Evolutionary conservation across 2,888 invertebrate species (phyloP).

Genomic region (Agriopis leucophaearia): DNA sequence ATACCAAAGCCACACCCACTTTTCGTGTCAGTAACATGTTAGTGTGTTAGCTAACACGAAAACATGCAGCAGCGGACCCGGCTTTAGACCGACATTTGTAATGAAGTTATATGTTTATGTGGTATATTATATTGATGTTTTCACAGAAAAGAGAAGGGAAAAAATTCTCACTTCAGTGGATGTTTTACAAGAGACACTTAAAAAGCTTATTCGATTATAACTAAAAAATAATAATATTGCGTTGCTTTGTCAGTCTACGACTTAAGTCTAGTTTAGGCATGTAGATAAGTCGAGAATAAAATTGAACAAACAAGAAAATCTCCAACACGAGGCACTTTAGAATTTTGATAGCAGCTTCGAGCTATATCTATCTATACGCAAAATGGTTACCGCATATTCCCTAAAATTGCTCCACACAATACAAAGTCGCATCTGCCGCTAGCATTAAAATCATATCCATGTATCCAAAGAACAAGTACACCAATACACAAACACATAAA

Average conservation of each 20-base stretch:
- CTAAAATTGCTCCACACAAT: constrained; percentile 22
- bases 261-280: too few species aligned
- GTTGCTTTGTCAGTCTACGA: too few species aligned
- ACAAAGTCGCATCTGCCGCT: constrained; percentile 35
- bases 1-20: too few species aligned
- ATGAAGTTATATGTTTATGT: background rate
- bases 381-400: constrained; percentile 4
- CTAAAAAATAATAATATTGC: too few species aligned
- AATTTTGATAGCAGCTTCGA: constrained; percentile 4
- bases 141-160: too few species aligned
- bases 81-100: background rate
- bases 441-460: constrained; percentile 34
- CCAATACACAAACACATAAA: constrained; percentile 42
- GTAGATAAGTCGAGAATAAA: background rate
- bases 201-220: too few species aligned
- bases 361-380: background rate
- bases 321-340: background rate
- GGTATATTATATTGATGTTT: background rate
- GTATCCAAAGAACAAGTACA: constrained; percentile 30
- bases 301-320: background rate
- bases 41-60: too few species aligned
- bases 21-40: too few species aligned
- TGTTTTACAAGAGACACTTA: too few species aligned
- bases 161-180: too few species aligned
- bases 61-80: too few species aligned